Base-by-base conservation (phyloP, 2,113 vertebrate genomes). In the Pteronura brasiliensis region DNA sequence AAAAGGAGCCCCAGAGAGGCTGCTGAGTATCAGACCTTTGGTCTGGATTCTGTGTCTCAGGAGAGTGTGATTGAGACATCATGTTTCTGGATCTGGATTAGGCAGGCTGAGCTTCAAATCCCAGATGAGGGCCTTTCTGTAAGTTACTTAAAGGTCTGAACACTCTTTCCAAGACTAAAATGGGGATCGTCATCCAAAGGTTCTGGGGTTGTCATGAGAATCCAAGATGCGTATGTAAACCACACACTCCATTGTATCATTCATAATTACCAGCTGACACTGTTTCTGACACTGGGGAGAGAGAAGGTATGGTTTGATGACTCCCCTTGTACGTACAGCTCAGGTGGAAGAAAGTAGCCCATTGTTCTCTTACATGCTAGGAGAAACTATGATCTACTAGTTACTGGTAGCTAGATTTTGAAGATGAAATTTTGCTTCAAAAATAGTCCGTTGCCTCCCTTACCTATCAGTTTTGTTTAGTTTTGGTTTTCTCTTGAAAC, bases 341-440 rank as follows among this genome's bases (percentile, higher is more conserved):
- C 13, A 55, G 36, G 59, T 7, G 14, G 49, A 49, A 82, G 39
- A 27, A 55, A 79, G 25, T 15, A n/a, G 18, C 42, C 36, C 74
- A 18, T 59, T 77, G 4, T 18, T 36, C 44, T 57, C 25, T 52
- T 82, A 17, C 1, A 57, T 5, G 23, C 34, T 49, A 55, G 72
- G 84, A 91, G 82, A 65, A 94, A 25, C 23, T 49, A 34, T n/a
- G 4, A 7, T 27, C n/a, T 39, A 76, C 44, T 12, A 69, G 20
- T 63, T 69, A 69, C 47, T 71, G 27, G 47, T 42, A 71, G 81
- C 27, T 44, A 95, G 21, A 77, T 36, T 67, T 92, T 42, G 25
- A 72, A 76, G 65, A 72, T 67, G 55, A 79, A 65, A 67, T 59
- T 81, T 61, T 95, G 42, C 63, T 95, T 90, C 2, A 74, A 72